Conservation (phyloP, 1,140 invertebrate species). For the Holcopasites calliopsidis region DNA sequence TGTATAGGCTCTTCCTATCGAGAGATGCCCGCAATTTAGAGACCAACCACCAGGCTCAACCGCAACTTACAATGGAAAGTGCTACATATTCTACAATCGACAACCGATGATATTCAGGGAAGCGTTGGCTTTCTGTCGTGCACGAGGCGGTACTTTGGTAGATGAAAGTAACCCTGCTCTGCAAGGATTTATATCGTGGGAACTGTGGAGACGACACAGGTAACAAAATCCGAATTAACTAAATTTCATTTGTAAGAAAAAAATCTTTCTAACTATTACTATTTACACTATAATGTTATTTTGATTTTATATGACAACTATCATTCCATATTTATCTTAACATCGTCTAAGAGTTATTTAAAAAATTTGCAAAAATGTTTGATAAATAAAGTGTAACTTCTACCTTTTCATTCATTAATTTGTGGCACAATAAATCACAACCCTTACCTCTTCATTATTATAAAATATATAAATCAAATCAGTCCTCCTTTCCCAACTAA, state of each 20-base stretch:
- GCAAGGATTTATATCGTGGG: slow-evolving; percentile 97
- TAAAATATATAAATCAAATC: too few relatives aligned
- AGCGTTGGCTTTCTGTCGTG: slow-evolving; percentile 89
- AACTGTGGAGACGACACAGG: slow-evolving; percentile 93
- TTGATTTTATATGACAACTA: too few relatives aligned
- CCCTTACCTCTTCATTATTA: too few relatives aligned
- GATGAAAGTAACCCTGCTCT: slow-evolving; percentile 96
- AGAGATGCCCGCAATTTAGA: slow-evolving; percentile 94
- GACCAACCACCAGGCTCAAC: slow-evolving; percentile 95
- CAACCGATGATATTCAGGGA: slow-evolving; percentile 91
- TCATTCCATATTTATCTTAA: too few relatives aligned
- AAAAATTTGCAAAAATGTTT: too few relatives aligned
- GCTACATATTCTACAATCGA: slow-evolving; percentile 96
- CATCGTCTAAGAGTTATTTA: too few relatives aligned
- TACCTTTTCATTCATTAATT: too few relatives aligned
- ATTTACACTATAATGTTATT: too few relatives aligned
- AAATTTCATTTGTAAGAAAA: background rate
- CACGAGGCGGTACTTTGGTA: slow-evolving; percentile 89
- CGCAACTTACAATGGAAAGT: slow-evolving; percentile 97
- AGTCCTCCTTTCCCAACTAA: background rate
- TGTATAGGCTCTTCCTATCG: slow-evolving; percentile 90
- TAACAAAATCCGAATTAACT: slow-evolving; percentile 62
- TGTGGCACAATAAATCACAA: too few relatives aligned
- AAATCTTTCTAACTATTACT: too few relatives aligned
- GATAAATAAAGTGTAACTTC: too few relatives aligned